Percentiles rank a stretch among this genome's conserved stretches.
These are phyloP conservation scores for Enteromius trimaculatus DNA, from an alignment of 2,797 vertebrate genomes.

Conservation along the genomic window DNA sequence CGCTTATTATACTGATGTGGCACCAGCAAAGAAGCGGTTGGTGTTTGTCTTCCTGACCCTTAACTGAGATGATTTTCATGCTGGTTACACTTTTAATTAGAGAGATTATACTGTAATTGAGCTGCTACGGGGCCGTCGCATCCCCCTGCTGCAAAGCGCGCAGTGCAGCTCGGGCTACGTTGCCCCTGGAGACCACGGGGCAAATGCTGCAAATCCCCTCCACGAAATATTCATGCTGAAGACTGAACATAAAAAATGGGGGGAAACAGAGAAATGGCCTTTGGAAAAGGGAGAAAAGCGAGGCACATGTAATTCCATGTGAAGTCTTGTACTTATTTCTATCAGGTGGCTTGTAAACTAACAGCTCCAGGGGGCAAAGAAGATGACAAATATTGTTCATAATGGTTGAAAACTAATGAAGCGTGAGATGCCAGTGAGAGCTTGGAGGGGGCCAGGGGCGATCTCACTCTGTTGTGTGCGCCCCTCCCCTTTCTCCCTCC, in stretches of 20 bases:
- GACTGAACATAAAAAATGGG: constrained; percentile 33
- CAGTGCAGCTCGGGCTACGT: constrained; percentile 25
- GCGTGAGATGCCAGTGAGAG: constrained; percentile 61
- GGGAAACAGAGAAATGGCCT: constrained; percentile 37
- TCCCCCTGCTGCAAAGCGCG: neutral
- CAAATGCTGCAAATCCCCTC: constrained; percentile 42
- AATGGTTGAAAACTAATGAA: constrained; percentile 67
- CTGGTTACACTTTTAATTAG: constrained; percentile 54
- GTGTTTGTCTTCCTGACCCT: constrained; percentile 46
- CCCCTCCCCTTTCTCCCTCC: constrained; percentile 15
- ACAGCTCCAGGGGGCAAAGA: constrained; percentile 63
- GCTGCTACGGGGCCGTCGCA: constrained; percentile 10
- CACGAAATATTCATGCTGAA: constrained; percentile 36
- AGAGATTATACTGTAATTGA: constrained; percentile 48
- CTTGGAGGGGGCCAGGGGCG: constrained; percentile 56
- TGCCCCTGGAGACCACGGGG: constrained; percentile 27
- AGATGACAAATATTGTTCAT: constrained; percentile 66
- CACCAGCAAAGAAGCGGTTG: constrained; percentile 5
- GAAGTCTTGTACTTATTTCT: constrained; percentile 63
- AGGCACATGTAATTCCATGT: constrained; percentile 59
- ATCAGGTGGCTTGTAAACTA: constrained; percentile 67
- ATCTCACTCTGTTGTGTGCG: constrained; percentile 33
- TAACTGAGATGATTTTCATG: constrained; percentile 39
- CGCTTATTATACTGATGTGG: constrained; percentile 27
- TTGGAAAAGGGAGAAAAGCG: constrained; percentile 35